A percentile compares a stretch with the other conserved stretches of the same genome.
phyloP scores from a whole-genome alignment of 2,113 vertebrate genomes.

The Vidua chalybeata region DNA sequence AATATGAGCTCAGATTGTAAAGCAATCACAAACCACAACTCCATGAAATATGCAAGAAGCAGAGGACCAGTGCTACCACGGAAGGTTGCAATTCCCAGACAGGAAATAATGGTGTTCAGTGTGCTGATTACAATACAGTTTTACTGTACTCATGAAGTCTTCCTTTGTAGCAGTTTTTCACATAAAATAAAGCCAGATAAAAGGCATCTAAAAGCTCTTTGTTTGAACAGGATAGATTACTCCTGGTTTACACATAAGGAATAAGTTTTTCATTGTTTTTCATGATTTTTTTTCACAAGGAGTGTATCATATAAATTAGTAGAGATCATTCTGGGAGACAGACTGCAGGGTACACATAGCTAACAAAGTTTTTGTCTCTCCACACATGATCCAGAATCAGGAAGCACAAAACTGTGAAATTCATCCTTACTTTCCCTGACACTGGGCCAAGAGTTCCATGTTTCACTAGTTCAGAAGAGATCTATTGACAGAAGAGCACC shows the following conservation, averaged over 20 bases:
- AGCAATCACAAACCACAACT: neutral
- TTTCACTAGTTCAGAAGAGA: neutral
- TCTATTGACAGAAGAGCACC: accelerated
- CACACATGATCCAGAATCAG: neutral
- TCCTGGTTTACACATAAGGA: neutral
- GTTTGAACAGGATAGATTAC: neutral
- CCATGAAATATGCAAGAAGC: neutral
- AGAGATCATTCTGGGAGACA: neutral
- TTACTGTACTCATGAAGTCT: neutral
- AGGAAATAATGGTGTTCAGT: neutral
- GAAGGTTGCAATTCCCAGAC: neutral
- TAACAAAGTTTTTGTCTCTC: neutral
- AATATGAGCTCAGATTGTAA: neutral
- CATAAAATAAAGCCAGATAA: neutral
- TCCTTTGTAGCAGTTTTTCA: neutral
- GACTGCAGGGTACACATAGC: neutral
- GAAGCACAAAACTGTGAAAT: neutral
- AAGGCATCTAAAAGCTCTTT: neutral
- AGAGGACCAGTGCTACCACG: neutral
- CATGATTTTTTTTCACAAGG: neutral
- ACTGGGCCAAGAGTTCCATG: neutral
- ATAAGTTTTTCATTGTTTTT: neutral
- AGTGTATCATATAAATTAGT: neutral
- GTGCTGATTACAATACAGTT: neutral
- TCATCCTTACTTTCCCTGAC: neutral